A percentile compares a stretch with the other conserved stretches of the same genome.
phyloP scores from a whole-genome alignment of 2,888 invertebrate species.

The Phalera bucephala region DNA sequence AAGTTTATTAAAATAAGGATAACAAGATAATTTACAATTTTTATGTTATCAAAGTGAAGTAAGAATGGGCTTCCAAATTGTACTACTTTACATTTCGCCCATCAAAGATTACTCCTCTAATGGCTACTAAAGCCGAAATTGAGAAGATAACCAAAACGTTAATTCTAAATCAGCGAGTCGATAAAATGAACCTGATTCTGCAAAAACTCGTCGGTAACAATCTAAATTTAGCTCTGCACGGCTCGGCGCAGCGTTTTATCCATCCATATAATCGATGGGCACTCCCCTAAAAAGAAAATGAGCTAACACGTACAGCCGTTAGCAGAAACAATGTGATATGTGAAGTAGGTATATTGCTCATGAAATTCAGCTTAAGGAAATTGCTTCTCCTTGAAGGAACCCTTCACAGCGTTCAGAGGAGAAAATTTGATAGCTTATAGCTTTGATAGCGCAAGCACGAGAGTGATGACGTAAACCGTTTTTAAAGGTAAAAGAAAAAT shows the following conservation, averaged over 20 bases:
- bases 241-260: constrained; percentile 7
- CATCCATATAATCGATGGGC: constrained; percentile 21
- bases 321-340: constrained; percentile 63
- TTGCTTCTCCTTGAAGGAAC: constrained; percentile 67
- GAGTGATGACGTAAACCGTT: constrained; percentile 48
- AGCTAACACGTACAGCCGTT: constrained; percentile 49
- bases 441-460: constrained; percentile 56
- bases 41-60: no score
- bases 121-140: not conserved
- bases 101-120: not conserved
- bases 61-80: not conserved
- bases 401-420: constrained; percentile 59
- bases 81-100: not conserved
- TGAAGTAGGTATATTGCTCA: constrained; percentile 68
- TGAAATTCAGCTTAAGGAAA: constrained; percentile 79
- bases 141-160: not conserved
- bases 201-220: not conserved
- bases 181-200: not conserved
- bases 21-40: no score
- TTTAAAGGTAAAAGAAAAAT: constrained; percentile 33
- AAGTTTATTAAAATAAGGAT: no score
- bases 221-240: not conserved
- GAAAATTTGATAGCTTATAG: constrained; percentile 77
- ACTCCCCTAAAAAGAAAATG: constrained; percentile 41
- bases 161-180: constrained; percentile 1